Evolutionary conservation across 1,140 invertebrate species (phyloP).

Genomic region (Ostrea denselamellosa): DNA sequence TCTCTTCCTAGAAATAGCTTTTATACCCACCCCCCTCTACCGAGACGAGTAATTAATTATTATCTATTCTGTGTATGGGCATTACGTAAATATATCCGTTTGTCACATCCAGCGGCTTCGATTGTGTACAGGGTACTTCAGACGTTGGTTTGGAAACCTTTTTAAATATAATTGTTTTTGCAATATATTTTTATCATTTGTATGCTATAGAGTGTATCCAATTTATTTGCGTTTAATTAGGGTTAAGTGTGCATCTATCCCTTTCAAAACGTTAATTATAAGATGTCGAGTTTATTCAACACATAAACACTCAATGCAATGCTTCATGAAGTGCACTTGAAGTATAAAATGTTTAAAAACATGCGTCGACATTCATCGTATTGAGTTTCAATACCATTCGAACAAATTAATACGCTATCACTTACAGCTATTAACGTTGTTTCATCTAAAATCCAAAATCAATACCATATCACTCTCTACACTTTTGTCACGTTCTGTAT

Average conservation of each 20-base stretch:
- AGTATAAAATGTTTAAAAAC: not conserved
- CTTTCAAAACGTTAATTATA: not conserved
- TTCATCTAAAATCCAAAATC: not conserved
- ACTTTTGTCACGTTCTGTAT: not conserved
- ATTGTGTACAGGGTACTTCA: not conserved
- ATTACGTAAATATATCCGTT: not conserved
- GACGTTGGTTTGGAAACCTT: not conserved
- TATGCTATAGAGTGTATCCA: not conserved
- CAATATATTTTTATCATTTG: not conserved
- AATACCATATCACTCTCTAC: not conserved
- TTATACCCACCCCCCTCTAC: not conserved
- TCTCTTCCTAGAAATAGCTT: conserved; percentile 17
- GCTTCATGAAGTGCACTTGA: not conserved
- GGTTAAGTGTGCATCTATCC: not conserved
- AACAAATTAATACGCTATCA: not conserved
- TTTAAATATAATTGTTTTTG: not conserved
- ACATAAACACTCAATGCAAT: not conserved
- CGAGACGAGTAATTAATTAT: no score
- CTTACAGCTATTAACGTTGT: not conserved
- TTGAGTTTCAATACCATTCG: not conserved
- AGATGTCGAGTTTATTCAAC: not conserved
- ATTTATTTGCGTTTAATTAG: not conserved
- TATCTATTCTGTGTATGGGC: no score
- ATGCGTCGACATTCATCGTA: not conserved
- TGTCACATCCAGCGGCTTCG: not conserved